Evolutionary conservation across 2,888 invertebrate genomes (phyloP).

Genomic region (Brenthis daphne): DNA sequence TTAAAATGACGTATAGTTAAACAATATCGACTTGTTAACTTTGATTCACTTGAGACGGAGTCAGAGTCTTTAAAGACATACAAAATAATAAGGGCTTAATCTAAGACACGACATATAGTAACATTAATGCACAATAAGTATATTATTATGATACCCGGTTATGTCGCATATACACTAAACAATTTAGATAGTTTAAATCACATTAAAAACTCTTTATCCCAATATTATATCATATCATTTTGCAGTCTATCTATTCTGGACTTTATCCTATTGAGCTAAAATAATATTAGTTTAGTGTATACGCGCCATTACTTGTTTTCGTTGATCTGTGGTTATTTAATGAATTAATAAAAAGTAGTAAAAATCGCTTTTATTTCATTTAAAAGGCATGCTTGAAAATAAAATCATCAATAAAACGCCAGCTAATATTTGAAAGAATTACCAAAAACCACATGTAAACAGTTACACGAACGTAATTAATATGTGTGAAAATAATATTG

Average conservation of each 20-base stretch:
- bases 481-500: background rate
- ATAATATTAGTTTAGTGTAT: slow-evolving; percentile 7
- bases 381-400: too few species aligned
- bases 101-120: slow-evolving; percentile 26
- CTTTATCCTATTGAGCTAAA: background rate
- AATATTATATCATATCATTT: too few species aligned
- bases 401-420: too few species aligned
- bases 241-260: too few species aligned
- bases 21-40: slow-evolving; percentile 22
- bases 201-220: too few species aligned
- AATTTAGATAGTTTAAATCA: too few species aligned
- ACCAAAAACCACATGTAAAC: background rate
- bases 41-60: slow-evolving; percentile 20
- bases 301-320: slow-evolving; percentile 25
- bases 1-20: background rate
- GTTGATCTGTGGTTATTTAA: slow-evolving; percentile 23
- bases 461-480: background rate
- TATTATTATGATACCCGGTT: slow-evolving; percentile 13
- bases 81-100: slow-evolving; percentile 29
- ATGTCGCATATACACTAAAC: slow-evolving; percentile 11
- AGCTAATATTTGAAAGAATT: background rate
- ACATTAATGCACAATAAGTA: background rate
- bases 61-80: slow-evolving; percentile 21
- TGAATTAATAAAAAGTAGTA: background rate
- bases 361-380: background rate